phyloP scores from a whole-genome alignment of 2,888 invertebrate species.

The Machimus atricapillus region DNA sequence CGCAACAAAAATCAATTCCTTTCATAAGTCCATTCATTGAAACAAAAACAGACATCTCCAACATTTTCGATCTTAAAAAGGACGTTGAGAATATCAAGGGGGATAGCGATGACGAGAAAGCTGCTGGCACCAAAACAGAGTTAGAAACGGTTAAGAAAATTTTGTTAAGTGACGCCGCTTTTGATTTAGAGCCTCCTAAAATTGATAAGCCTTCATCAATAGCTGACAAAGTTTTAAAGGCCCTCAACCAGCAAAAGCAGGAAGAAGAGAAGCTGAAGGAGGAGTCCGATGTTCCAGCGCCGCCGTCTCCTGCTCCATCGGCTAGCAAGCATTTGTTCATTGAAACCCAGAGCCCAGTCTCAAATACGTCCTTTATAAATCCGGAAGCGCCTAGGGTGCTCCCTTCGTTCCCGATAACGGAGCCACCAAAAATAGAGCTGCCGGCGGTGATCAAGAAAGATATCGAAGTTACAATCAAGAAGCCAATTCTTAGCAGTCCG shows the following conservation, averaged over 20 bases:
- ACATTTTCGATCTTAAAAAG: constrained; percentile 57
- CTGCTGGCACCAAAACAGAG: constrained; percentile 55
- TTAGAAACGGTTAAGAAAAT: constrained; percentile 59
- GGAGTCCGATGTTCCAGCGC: constrained; percentile 52
- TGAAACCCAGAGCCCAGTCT: not conserved
- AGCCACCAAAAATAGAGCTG: constrained; percentile 56
- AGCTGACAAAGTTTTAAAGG: constrained; percentile 70
- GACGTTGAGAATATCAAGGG: constrained; percentile 54
- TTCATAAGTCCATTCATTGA: constrained; percentile 58
- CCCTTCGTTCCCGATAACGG: constrained; percentile 42
- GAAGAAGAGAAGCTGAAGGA: constrained; percentile 56
- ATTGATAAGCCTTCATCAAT: constrained; percentile 66
- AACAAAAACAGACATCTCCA: constrained; percentile 51
- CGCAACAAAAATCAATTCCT: constrained; percentile 25
- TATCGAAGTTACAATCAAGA: constrained; percentile 50
- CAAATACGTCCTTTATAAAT: not conserved
- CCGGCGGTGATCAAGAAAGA: constrained; percentile 50
- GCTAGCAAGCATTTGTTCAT: not conserved
- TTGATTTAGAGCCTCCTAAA: constrained; percentile 59
- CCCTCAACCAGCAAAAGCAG: constrained; percentile 67
- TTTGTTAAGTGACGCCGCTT: constrained; percentile 56
- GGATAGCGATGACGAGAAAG: constrained; percentile 46
- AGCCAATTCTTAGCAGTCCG: constrained; percentile 55
- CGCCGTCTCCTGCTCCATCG: constrained; percentile 52
- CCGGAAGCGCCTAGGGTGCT: constrained; percentile 4